A percentile compares a stretch with the other conserved stretches of the same genome.
These are phyloP conservation scores for Shinisaurus crocodilurus DNA, from an alignment of 2,113 vertebrate species.

Conservation along the genomic window DNA sequence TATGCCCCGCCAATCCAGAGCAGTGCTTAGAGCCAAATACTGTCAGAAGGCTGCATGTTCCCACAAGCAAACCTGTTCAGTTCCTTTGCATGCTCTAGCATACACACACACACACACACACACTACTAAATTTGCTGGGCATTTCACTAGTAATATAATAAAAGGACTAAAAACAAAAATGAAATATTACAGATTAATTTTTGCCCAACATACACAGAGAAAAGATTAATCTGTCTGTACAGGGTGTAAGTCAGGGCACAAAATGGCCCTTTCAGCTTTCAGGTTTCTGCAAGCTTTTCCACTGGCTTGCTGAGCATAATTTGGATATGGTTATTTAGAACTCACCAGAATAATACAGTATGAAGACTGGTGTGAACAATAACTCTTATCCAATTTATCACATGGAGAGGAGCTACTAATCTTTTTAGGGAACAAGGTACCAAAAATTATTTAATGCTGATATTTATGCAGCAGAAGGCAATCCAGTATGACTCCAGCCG, in stretches of 20 bases:
- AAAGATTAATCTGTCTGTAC: slow-evolving; percentile 22
- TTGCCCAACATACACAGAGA: not conserved
- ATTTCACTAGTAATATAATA: not conserved
- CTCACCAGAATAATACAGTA: slow-evolving; percentile 72
- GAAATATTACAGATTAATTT: slow-evolving; percentile 27
- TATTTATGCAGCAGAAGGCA: slow-evolving; percentile 81
- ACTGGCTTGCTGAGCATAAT: slow-evolving; percentile 72
- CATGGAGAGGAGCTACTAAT: slow-evolving; percentile 80
- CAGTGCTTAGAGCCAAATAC: not conserved
- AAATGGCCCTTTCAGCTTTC: slow-evolving; percentile 58
- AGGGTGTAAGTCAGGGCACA: slow-evolving; percentile 64
- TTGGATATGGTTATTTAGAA: slow-evolving; percentile 80
- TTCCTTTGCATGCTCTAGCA: not conserved
- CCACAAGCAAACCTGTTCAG: not conserved
- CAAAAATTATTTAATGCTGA: slow-evolving; percentile 84
- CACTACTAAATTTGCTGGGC: not conserved
- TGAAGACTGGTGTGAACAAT: slow-evolving; percentile 74
- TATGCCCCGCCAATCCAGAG: not conserved
- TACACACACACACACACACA: too few species aligned
- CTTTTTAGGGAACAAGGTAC: slow-evolving; percentile 82
- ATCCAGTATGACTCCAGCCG: slow-evolving; percentile 64
- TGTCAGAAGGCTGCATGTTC: not conserved
- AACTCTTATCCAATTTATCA: slow-evolving; percentile 83
- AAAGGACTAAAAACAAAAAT: slow-evolving; percentile 49
- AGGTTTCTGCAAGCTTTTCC: slow-evolving; percentile 69